Base-by-base conservation (phyloP, 2,113 vertebrate genomes). In the Silurus glanis region DNA sequence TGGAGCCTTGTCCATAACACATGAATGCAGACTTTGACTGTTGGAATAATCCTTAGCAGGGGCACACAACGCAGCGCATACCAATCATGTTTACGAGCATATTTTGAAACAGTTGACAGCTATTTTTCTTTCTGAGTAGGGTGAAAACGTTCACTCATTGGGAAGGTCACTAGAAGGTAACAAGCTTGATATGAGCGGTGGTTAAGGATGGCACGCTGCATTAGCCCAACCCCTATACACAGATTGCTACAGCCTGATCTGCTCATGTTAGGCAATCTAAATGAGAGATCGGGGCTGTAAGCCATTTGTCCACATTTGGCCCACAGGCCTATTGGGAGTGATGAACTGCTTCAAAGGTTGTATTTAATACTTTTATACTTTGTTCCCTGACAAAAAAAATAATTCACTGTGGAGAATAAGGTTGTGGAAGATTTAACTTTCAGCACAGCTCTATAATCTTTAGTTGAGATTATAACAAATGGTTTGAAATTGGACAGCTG, bases 111-210 rank as follows among this genome's bases (percentile, higher is more conserved):
- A 81, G 81, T 87, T 79, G 86, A 89, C 69, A 86, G 89, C 87
- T 87, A 91, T 92, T 87, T 89, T 88, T 88, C 86, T 88, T 89
- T 89, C 90, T 85, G 90, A 91, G 90, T 71, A 85, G 66, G 82
- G 83, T 25, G 76, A 86, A 79, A 90, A 88, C 90, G 90, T 93
- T 90, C 83, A 82, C 84, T 91, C 86, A 84, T 49, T 55, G 9
- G 82, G 89, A 91, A 93, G 92, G 93, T 94, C 93, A 92, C 74
- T 12, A 81, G 59, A 86, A 87, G 85, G 87, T 92, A 90, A 91
- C 89, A 89, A 90, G 90, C 87, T 88, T 74, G 81, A 86, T 87
- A 88, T 86, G 87, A 56, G 88, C 81, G 86, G 88, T 88, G 90
- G 87, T 89, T 80, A 83, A 76, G 56, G 86, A 89, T 85, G 83